A percentile compares a stretch with the other conserved stretches of the same genome.
phyloP scores from a whole-genome alignment of 2,113 vertebrate genomes.

The Callopanchax toddi region DNA sequence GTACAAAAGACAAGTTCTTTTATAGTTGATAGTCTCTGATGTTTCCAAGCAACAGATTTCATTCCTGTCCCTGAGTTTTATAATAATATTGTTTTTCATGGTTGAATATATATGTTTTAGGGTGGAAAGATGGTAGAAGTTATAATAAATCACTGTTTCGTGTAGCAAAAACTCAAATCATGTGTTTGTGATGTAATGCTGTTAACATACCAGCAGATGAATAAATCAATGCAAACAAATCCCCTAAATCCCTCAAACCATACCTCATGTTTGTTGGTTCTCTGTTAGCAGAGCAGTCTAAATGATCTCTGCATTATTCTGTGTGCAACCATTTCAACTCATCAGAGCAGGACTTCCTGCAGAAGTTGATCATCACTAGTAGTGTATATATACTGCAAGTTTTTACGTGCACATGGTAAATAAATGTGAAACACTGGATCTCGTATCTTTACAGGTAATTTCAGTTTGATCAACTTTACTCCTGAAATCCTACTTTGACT shows the following conservation, averaged over 20 bases:
- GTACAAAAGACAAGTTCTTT: no score
- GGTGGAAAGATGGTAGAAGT: no score
- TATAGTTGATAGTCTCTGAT: no score
- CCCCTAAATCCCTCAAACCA: conserved; percentile 29
- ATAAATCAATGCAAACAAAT: conserved; percentile 32
- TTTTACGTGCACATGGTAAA: neutral
- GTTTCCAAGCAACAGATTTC: no score
- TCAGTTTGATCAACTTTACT: neutral
- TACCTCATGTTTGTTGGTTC: conserved; percentile 26
- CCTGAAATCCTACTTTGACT: neutral
- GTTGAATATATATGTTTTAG: no score
- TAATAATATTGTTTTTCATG: no score
- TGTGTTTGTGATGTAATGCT: neutral
- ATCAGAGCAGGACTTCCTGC: conserved; percentile 24
- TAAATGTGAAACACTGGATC: no score
- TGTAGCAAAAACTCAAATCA: neutral
- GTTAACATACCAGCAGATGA: conserved; percentile 16
- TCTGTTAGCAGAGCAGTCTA: conserved; percentile 31
- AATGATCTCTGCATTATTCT: conserved; percentile 24
- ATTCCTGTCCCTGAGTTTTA: no score
- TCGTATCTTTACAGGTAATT: neutral
- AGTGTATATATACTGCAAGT: neutral
- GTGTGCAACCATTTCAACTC: conserved; percentile 24
- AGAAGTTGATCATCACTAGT: neutral
- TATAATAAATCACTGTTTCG: no score